Evolutionary conservation across 1,140 invertebrate species (phyloP).

Genomic region (Micrasema longulum): DNA sequence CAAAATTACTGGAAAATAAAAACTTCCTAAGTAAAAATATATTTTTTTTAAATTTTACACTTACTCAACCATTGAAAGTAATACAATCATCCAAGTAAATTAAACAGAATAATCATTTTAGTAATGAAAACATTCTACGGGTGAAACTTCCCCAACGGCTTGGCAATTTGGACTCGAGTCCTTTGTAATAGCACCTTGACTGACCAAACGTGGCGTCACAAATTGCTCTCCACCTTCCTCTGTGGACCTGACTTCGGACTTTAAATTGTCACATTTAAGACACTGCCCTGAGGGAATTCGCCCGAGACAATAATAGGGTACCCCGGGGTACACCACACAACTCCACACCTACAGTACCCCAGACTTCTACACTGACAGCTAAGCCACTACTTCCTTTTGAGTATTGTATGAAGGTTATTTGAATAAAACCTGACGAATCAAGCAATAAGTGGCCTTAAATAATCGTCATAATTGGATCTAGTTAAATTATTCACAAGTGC

Average conservation of each 20-base stretch:
- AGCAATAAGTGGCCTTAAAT: too few species aligned
- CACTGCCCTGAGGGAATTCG: conserved; percentile 5
- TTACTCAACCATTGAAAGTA: too few species aligned
- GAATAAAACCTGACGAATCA: too few species aligned
- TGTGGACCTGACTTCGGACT: conserved; percentile 12
- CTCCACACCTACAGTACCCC: not conserved
- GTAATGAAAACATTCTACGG: not conserved
- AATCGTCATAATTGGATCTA: too few species aligned
- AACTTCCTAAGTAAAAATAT: too few species aligned
- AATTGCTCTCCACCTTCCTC: conserved; percentile 17
- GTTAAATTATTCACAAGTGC: too few species aligned
- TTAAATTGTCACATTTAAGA: conserved; percentile 24
- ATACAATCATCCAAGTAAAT: not conserved
- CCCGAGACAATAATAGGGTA: conserved; percentile 13
- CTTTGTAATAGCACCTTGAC: conserved; percentile 7
- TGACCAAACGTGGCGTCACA: conserved; percentile 1
- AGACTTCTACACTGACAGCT: not conserved
- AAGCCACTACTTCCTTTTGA: too few species aligned
- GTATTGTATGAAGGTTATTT: too few species aligned
- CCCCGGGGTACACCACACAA: not conserved
- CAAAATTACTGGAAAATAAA: too few species aligned
- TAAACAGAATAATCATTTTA: not conserved
- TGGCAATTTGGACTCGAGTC: conserved; percentile 1
- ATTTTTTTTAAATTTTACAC: too few species aligned
- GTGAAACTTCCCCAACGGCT: not conserved